Percentiles rank a stretch among this genome's conserved stretches.
Conservation (phyloP, 2,888 invertebrate species). For the Caenorhabditis sp. region DNA sequence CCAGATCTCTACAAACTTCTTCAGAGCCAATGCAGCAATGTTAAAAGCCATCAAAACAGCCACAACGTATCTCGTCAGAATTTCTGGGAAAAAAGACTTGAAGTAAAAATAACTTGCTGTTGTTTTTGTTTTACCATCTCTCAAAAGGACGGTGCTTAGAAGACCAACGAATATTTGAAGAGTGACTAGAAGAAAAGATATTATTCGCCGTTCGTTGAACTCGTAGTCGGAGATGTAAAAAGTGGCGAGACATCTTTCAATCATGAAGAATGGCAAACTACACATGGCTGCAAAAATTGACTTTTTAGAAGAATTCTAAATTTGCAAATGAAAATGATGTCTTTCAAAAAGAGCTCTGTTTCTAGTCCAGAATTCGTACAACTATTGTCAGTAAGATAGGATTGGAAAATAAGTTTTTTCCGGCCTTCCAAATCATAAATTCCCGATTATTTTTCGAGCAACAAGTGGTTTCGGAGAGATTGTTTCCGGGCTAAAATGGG, state of each 20-base stretch:
- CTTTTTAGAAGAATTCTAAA: neutral
- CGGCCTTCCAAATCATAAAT: no score
- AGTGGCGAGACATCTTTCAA: slow-evolving; percentile 23
- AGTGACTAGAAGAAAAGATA: slow-evolving; percentile 10
- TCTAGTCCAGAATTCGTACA: no score
- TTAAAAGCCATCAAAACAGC: slow-evolving; percentile 4
- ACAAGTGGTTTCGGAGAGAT: no score
- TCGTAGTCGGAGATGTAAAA: slow-evolving; percentile 18
- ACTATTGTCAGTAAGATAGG: no score
- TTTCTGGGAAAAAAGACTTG: slow-evolving; percentile 13
- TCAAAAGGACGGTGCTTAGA: slow-evolving; percentile 7
- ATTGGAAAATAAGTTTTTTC: no score
- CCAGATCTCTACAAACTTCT: slow-evolving; percentile 10
- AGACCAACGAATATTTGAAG: slow-evolving; percentile 9
- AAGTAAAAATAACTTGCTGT: neutral
- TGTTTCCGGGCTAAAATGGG: no score
- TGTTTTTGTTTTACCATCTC: slow-evolving; percentile 5
- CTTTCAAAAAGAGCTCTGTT: no score
- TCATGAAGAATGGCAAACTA: slow-evolving; percentile 14
- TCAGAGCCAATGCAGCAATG: slow-evolving; percentile 2
- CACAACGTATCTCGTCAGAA: slow-evolving; percentile 10
- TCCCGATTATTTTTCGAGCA: no score
- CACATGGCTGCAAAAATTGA: slow-evolving; percentile 19
- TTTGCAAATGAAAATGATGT: slow-evolving; percentile 6
- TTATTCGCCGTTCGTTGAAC: slow-evolving; percentile 9